phyloP scores from a whole-genome alignment of 2,113 vertebrate species.

The Gambusia affinis region DNA sequence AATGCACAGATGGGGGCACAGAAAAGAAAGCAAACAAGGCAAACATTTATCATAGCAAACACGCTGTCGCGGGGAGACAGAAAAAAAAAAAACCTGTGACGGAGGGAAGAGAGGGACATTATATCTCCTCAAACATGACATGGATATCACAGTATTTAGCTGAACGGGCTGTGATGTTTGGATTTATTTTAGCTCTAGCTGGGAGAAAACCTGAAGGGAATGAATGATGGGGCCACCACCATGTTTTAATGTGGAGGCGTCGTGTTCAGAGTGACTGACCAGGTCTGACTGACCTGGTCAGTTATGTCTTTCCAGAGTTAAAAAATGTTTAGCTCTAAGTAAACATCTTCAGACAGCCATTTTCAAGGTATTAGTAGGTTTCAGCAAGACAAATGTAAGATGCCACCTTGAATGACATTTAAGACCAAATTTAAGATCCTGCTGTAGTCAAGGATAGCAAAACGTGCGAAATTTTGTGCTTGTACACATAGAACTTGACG shows the following conservation, averaged over 20 bases:
- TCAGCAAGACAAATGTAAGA: no score
- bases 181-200: neutral
- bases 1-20: neutral
- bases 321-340: neutral
- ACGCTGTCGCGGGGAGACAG: no score
- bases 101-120: conserved; percentile 34
- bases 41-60: no score
- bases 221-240: no score
- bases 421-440: no score
- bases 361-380: neutral
- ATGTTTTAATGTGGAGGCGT: no score
- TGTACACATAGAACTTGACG: no score
- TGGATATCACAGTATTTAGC: no score
- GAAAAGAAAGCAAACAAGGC: conserved; percentile 10
- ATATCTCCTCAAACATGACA: conserved; percentile 26
- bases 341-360: neutral
- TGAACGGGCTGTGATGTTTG: conserved; percentile 7
- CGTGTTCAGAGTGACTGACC: no score
- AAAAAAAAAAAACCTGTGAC: neutral
- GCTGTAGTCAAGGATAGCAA: no score
- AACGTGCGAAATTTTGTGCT: no score
- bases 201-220: neutral
- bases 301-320: conserved; percentile 7
- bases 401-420: no score
- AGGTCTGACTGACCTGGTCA: neutral